phyloP scores from a whole-genome alignment of 2,113 vertebrate genomes.

The Naja naja region DNA sequence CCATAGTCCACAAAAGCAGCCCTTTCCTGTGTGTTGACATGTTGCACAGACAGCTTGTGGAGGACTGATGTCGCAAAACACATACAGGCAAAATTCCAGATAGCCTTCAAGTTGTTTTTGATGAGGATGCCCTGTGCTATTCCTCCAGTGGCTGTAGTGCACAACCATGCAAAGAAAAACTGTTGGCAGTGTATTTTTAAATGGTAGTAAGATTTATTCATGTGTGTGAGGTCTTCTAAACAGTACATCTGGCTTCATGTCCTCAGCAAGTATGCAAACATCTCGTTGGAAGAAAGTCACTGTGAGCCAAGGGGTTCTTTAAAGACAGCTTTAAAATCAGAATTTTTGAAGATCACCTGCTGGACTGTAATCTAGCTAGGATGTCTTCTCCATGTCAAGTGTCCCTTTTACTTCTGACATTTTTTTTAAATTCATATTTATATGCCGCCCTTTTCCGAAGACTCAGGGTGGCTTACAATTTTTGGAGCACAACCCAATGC shows the following conservation, averaged over 20 bases:
- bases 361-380: background rate
- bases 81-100: background rate
- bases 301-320: background rate
- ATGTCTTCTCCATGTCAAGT: background rate
- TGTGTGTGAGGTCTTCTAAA: background rate
- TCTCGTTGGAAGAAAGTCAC: background rate
- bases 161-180: background rate
- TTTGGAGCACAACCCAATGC: no score
- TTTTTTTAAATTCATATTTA: no score
- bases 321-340: background rate
- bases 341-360: background rate
- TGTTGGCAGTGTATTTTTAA: background rate
- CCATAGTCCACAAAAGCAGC: background rate
- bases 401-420: background rate
- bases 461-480: no score
- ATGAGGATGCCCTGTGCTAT: background rate
- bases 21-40: background rate
- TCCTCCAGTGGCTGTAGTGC: background rate
- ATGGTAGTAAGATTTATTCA: background rate
- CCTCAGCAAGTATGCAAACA: background rate
- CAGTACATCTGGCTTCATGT: background rate
- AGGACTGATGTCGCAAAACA: background rate
- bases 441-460: no score
- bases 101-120: background rate
- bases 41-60: background rate